These are phyloP conservation scores for Coenobita brevimanus DNA, from an alignment of 1,140 invertebrate species.

Conservation along the genomic window DNA sequence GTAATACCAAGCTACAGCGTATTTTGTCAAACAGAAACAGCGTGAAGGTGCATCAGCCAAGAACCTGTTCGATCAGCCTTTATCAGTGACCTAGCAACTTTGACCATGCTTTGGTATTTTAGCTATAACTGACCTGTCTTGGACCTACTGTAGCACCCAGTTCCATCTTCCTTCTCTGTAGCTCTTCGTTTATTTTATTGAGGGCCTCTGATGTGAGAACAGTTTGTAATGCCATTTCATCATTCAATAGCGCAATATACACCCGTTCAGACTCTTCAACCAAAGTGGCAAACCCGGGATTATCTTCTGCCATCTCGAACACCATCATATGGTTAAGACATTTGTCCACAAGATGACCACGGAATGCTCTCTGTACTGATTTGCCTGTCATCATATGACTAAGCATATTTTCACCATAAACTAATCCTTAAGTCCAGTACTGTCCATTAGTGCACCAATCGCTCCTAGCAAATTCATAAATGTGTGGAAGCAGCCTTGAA, in stretches of 20 bases:
- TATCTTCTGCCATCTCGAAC: neutral
- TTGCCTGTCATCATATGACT: neutral
- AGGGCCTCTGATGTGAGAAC: neutral
- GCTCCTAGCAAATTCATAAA: constrained; percentile 60
- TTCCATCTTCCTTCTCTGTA: neutral
- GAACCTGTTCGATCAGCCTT: constrained; percentile 12
- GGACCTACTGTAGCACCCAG: neutral
- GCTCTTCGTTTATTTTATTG: neutral
- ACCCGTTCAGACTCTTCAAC: neutral
- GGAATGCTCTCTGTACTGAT: neutral
- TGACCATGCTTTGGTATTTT: neutral
- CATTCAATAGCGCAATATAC: neutral
- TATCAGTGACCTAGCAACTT: neutral
- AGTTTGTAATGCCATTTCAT: neutral
- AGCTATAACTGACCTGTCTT: neutral
- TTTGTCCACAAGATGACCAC: constrained; percentile 19
- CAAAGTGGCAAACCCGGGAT: neutral
- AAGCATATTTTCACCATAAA: constrained; percentile 1
- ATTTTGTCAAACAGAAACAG: no score
- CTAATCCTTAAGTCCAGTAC: constrained; percentile 32
- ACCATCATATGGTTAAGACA: constrained; percentile 8
- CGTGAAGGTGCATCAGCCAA: no score
- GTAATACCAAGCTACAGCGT: constrained; percentile 3
- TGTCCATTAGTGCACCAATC: constrained; percentile 41
- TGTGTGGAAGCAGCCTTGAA: constrained; percentile 46